Evolutionary conservation across 2,113 vertebrate species (phyloP), one percentile per base, ranked within the genome.

Genomic region (Machaerirhynchus nigripectus): DNA sequence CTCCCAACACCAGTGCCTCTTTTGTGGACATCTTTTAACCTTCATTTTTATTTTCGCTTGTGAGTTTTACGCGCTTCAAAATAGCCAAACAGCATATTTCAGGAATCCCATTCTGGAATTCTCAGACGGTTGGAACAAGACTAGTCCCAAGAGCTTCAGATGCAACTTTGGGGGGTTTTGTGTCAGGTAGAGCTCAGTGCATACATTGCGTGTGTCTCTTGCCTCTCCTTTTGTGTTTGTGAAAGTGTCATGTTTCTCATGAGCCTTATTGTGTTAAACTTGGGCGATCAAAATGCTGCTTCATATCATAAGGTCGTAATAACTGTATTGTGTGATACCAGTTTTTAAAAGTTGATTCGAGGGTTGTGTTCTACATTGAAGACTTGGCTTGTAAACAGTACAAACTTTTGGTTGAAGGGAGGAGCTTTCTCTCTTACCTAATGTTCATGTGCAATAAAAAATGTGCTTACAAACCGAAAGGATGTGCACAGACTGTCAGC

Each of bases 401-500:
- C 30, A 33, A 35, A 56, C 17, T 50, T 95, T 71, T 75, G 44
- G 64, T 71, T 71, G 60, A 78, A 84, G 60, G 93, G 76, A 84
- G 79, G 85, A 92, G 59, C 59, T 68, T 89, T 57, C 27, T 69
- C 46, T 80, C 82, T 88, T 94, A 44, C 71, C 85, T 92, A 70
- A 88, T 49, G 22, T 73, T 90, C 89, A 26, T 83, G 39, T 94
- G 93, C 89, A 57, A 33, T 90, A 81, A 85, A 73, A 95, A 91
- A 86, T 57, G 59, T 59, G 94, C 95, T 93, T 94, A 86, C 91
- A 91, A 87, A 91, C 67, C 1, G 0, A 85, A 89, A 70, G 86
- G 82, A 83, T 85, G 82, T 56, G 91, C 93, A 44, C 69, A 91
- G 94, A 37, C 93, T 89, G 87, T 91, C 79, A 90, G 85, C 85